Evolutionary conservation across 2,113 vertebrate genomes (phyloP).

Genomic region (Lipotes vexillifer): DNA sequence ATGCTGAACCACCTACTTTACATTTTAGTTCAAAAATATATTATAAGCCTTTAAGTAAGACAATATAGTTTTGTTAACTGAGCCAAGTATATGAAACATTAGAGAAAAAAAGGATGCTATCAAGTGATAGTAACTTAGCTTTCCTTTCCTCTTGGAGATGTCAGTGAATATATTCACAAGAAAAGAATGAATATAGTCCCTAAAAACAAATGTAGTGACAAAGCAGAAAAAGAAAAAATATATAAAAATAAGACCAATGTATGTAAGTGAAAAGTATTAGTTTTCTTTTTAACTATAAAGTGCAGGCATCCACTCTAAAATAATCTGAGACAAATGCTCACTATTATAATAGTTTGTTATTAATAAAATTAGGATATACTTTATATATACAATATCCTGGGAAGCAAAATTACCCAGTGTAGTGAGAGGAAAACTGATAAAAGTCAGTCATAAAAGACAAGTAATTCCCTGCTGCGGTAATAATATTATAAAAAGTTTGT

Average conservation of each 20-base stretch:
- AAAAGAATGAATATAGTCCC: neutral
- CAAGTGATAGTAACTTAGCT: neutral
- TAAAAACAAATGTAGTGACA: neutral
- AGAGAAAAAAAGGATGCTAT: neutral
- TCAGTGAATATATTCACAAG: neutral
- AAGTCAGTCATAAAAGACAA: neutral
- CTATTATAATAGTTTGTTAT: neutral
- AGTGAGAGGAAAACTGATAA: neutral
- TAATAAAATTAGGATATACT: neutral
- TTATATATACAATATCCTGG: neutral
- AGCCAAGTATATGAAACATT: neutral
- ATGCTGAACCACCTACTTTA: neutral
- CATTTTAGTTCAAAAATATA: neutral
- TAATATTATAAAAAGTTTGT: neutral
- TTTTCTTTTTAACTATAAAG: slow-evolving; percentile 7
- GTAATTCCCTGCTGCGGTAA: neutral
- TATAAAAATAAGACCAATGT: neutral
- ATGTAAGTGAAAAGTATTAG: neutral
- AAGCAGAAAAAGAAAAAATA: neutral
- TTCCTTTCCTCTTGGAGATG: neutral
- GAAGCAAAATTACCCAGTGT: neutral
- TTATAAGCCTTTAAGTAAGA: neutral
- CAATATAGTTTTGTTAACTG: neutral
- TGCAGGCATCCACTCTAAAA: neutral
- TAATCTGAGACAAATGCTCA: neutral